These are phyloP conservation scores for Sebastes hubbsi DNA, from an alignment of 2,797 vertebrate species.

Conservation along the genomic window DNA sequence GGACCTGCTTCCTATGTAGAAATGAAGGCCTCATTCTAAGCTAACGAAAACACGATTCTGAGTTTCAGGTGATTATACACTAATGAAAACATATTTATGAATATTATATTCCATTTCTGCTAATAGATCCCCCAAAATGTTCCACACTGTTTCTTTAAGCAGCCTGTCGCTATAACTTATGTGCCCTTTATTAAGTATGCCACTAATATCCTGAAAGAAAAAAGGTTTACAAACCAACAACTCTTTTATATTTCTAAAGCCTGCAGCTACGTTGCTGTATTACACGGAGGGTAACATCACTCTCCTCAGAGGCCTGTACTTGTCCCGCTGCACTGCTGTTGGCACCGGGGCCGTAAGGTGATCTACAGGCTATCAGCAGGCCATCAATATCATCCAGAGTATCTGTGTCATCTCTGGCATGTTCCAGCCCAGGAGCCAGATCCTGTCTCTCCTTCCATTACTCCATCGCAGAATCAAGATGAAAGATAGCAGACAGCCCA, in stretches of 20 bases:
- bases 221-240: not conserved
- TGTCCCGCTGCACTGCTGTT: slow-evolving; percentile 41
- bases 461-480: slow-evolving; percentile 64
- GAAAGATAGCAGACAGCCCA: slow-evolving; percentile 52
- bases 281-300: slow-evolving; percentile 39
- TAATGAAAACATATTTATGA: not conserved
- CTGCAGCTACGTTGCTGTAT: slow-evolving; percentile 19
- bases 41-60: no score
- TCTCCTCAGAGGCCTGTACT: slow-evolving; percentile 44
- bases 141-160: not conserved
- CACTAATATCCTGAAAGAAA: not conserved
- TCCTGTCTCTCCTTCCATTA: slow-evolving; percentile 63
- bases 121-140: not conserved
- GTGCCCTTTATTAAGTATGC: not conserved
- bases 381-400: slow-evolving; percentile 69
- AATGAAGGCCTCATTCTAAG: no score
- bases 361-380: slow-evolving; percentile 71
- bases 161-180: not conserved
- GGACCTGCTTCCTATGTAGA: no score
- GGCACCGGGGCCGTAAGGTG: slow-evolving; percentile 70
- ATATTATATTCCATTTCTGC: not conserved
- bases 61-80: no score
- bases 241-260: slow-evolving; percentile 32
- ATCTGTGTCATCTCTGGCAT: slow-evolving; percentile 79
- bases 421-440: slow-evolving; percentile 66